Conservation (phyloP, 1,140 invertebrate species). For the Coenobita brevimanus region DNA sequence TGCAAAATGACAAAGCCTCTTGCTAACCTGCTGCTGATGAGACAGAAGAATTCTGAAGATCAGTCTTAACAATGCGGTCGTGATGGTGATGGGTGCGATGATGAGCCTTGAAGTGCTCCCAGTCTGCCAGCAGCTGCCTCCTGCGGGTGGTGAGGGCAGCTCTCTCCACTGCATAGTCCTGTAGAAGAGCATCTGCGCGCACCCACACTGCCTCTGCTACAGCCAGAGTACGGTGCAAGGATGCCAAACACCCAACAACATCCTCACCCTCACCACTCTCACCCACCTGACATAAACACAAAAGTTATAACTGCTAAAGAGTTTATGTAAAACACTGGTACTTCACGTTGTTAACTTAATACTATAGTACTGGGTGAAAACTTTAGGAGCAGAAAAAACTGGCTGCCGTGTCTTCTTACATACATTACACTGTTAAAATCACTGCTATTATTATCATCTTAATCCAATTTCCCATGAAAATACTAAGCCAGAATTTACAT, state of each 20-base stretch:
- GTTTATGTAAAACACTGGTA: no score
- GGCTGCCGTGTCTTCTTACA: no score
- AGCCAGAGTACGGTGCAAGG: slow-evolving; percentile 47
- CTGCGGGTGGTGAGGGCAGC: slow-evolving; percentile 54
- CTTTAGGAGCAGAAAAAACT: no score
- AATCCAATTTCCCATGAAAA: no score
- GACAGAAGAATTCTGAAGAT: slow-evolving; percentile 11
- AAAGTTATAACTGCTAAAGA: no score
- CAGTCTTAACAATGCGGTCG: slow-evolving; percentile 12
- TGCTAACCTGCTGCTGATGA: slow-evolving; percentile 35
- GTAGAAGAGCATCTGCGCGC: slow-evolving; percentile 48
- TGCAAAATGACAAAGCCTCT: no score
- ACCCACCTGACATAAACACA: slow-evolving; percentile 24
- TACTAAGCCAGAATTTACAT: no score
- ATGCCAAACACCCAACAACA: slow-evolving; percentile 49
- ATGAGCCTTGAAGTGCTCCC: slow-evolving; percentile 63
- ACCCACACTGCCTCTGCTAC: slow-evolving; percentile 58
- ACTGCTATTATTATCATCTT: no score
- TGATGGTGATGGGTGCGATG: slow-evolving; percentile 47
- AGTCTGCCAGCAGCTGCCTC: slow-evolving; percentile 56
- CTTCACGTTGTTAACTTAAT: no score
- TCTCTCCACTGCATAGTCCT: slow-evolving; percentile 61
- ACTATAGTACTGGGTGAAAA: no score
- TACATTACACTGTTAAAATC: no score
- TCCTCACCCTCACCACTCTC: slow-evolving; percentile 39